Conservation (phyloP, 2,888 invertebrate species). For the Melinaea menophilus region DNA sequence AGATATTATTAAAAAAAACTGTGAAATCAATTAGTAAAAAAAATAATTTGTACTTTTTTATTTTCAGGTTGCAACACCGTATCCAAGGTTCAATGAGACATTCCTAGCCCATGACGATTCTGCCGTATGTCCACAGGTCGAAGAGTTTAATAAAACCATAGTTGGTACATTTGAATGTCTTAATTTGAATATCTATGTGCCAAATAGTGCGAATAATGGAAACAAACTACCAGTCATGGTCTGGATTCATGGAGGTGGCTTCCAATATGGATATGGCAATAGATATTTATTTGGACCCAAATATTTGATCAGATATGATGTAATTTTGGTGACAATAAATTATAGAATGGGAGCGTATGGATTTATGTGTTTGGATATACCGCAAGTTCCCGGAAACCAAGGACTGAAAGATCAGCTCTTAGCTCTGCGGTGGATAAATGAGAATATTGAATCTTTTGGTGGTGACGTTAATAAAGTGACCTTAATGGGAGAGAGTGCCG, state of each 20-base stretch:
- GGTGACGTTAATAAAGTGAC: conserved; percentile 52
- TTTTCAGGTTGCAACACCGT: conserved; percentile 41
- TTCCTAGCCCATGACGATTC: conserved; percentile 47
- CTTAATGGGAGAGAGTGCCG: conserved; percentile 54
- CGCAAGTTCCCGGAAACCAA: conserved; percentile 53
- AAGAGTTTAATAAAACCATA: conserved; percentile 37
- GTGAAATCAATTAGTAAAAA: conserved; percentile 25
- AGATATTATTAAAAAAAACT: too few relatives aligned
- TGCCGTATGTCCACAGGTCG: conserved; percentile 49
- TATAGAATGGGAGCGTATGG: conserved; percentile 57
- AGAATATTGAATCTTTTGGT: conserved; percentile 54
- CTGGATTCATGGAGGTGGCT: conserved; percentile 60
- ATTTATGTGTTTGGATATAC: conserved; percentile 52
- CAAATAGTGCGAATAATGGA: conserved; percentile 38
- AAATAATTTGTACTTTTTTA: not conserved
- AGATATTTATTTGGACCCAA: conserved; percentile 42
- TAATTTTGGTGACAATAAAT: conserved; percentile 53
- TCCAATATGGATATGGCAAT: conserved; percentile 45
- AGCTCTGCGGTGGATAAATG: conserved; percentile 54
- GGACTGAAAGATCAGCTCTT: conserved; percentile 54
- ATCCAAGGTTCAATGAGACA: conserved; percentile 40
- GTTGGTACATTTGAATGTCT: conserved; percentile 74
- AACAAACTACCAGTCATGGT: conserved; percentile 50
- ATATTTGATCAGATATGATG: conserved; percentile 47
- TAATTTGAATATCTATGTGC: conserved; percentile 79